A percentile compares a stretch with the other conserved stretches of the same genome.
Evolutionary conservation across 2,888 invertebrate species (phyloP).

Genomic region (Axea sp.): DNA sequence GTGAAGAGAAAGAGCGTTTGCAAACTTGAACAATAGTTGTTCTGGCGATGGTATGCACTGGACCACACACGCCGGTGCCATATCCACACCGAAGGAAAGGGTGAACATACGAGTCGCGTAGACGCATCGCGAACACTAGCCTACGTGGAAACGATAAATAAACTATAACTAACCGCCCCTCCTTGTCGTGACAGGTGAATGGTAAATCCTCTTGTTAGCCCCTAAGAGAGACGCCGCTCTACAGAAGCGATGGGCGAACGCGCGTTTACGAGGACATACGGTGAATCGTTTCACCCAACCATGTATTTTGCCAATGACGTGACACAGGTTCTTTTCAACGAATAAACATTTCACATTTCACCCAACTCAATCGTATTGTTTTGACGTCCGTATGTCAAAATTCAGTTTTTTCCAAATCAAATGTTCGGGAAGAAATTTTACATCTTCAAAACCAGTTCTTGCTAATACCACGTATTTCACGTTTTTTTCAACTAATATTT

Average conservation of each 20-base stretch:
- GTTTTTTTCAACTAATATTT: no score
- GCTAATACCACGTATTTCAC: no score
- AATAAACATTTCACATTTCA: slow-evolving; percentile 23
- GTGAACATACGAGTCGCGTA: slow-evolving; percentile 74
- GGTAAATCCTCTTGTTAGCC: slow-evolving; percentile 78
- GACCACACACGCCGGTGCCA: slow-evolving; percentile 79
- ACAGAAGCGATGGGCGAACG: slow-evolving; percentile 64
- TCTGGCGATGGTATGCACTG: slow-evolving; percentile 72
- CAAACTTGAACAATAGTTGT: slow-evolving; percentile 72
- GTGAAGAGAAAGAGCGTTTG: slow-evolving; percentile 26
- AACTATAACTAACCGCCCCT: slow-evolving; percentile 78
- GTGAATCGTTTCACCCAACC: slow-evolving; percentile 47
- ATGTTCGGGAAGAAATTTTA: no score
- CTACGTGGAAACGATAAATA: slow-evolving; percentile 78
- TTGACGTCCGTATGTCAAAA: neutral
- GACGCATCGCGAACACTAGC: slow-evolving; percentile 73
- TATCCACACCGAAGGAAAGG: slow-evolving; percentile 73
- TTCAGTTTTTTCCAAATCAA: neutral
- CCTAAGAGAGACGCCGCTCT: slow-evolving; percentile 64
- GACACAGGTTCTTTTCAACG: slow-evolving; percentile 29
- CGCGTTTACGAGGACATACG: slow-evolving; percentile 60
- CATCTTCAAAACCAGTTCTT: no score
- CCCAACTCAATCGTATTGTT: neutral
- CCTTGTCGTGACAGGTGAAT: slow-evolving; percentile 77
- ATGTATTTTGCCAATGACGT: slow-evolving; percentile 53